Base-by-base conservation (phyloP, 2,888 invertebrate species). In the Xestia xanthographa region DNA sequence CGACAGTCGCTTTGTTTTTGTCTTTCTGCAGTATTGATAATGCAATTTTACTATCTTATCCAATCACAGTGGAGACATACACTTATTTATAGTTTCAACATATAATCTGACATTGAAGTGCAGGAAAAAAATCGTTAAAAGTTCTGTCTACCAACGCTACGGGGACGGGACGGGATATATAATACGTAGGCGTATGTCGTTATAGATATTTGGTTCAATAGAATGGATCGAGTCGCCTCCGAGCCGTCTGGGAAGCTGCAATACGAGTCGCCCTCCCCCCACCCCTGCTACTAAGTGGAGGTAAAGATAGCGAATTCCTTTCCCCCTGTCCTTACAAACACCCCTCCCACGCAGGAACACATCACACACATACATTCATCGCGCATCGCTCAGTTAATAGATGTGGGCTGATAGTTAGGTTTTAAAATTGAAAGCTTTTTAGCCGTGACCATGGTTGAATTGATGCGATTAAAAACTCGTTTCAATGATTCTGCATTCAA, bases 161-260 rank as follows among this genome's bases (percentile, higher is more conserved):
- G 53, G 53, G 67, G 58, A n/a, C 66, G 41, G 45, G 74, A 34
- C 3, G n/a, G n/a, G n/a, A 34, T 41, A 45, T 65, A 56, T 75
- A n/a, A 26, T 76, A 58, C 26, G 26, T 71, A 68, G 58, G 56
- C 48, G 63, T 14, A 69, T 72, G 43, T 83, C 68, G 72, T 75
- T 83, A 80, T 80, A 87, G 78, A 83, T 79, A 84, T 88, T 81
- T 84, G 74, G 86, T 87, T 88, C 84, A 84, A 89, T 91, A 87
- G 78, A 86, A 88, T 86, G 85, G 87, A 90, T 90, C 89, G 91
- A 80, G 84, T 89, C 78, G 87, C 86, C 88, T 84, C 91, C 90
- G 88, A 79, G 86, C 90, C 85, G 93, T 92, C 93, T 93, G 91
- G 90, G 86, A 90, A 85, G 88, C 87, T 89, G 88, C 82, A 84